Percentiles rank a stretch among this genome's conserved stretches.
phyloP scores from a whole-genome alignment of 2,888 invertebrate genomes.

The Fragum sueziense region DNA sequence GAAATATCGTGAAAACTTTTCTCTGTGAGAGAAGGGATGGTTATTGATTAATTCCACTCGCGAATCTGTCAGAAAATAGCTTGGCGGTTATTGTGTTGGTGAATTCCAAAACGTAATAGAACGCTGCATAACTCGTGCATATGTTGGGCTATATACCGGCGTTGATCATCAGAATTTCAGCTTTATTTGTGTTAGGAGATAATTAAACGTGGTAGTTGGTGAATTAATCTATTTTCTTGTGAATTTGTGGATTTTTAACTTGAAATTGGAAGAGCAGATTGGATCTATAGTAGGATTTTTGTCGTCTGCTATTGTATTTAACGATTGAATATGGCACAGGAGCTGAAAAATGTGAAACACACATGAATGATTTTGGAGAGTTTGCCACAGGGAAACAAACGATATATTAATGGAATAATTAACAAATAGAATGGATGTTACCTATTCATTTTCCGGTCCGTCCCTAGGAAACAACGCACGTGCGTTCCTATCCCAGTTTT shows the following conservation, averaged over 20 bases:
- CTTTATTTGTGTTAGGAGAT: not conserved
- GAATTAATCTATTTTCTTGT: not conserved
- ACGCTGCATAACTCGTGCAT: conserved; percentile 4
- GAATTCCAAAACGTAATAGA: conserved; percentile 19
- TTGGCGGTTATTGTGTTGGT: conserved; percentile 1
- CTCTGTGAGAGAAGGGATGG: not conserved
- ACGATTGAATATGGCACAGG: no score
- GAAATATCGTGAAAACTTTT: no score
- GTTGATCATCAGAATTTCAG: not conserved
- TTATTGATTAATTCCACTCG: conserved; percentile 16
- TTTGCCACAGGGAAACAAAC: no score
- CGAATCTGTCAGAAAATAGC: conserved; percentile 12
- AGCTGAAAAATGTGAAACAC: no score
- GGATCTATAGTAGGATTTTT: no score
- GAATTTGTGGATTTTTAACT: not conserved
- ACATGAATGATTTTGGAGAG: no score
- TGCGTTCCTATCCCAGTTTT: conserved; percentile 85
- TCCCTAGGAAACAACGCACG: conserved; percentile 79
- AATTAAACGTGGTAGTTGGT: not conserved
- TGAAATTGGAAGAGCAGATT: no score
- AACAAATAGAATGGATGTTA: conserved; percentile 47
- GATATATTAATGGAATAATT: not conserved
- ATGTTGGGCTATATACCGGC: not conserved
- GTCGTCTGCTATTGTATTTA: no score
- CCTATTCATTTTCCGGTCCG: conserved; percentile 62